Evolutionary conservation across 2,113 vertebrate species (phyloP).

Genomic region (Indicator maculatus): DNA sequence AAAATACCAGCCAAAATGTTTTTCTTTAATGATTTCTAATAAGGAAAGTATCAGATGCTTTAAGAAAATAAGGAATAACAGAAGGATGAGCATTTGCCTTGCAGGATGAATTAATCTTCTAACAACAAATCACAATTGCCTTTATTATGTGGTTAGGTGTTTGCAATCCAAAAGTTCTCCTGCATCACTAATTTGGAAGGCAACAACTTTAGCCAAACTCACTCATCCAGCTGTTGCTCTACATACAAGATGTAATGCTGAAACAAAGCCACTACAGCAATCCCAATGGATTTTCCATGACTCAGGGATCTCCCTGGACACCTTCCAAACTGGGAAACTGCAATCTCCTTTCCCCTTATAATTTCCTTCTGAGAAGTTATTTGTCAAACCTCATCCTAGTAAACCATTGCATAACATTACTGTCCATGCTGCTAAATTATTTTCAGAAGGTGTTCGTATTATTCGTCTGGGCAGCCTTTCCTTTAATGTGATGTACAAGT

Average conservation of each 20-base stretch:
- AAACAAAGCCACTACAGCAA: slow-evolving; percentile 36
- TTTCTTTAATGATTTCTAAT: neutral
- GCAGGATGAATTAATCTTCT: neutral
- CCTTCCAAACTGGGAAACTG: slow-evolving; percentile 16
- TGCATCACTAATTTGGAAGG: neutral
- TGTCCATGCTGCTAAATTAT: neutral
- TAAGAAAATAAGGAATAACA: neutral
- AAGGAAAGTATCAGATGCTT: neutral
- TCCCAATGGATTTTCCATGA: slow-evolving; percentile 49
- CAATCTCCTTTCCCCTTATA: slow-evolving; percentile 21
- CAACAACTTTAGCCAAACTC: slow-evolving; percentile 11
- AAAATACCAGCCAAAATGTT: neutral
- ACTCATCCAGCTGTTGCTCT: slow-evolving; percentile 35
- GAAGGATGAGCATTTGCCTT: neutral
- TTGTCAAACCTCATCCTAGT: slow-evolving; percentile 18
- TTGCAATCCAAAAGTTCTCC: neutral
- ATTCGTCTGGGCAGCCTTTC: neutral
- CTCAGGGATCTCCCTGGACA: slow-evolving; percentile 53
- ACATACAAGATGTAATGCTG: slow-evolving; percentile 10
- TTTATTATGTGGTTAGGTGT: neutral
- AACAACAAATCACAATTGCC: neutral
- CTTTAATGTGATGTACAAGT: neutral
- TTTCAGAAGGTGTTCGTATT: neutral
- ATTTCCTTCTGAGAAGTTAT: slow-evolving; percentile 36
- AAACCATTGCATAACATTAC: slow-evolving; percentile 20